Conservation (phyloP, 2,113 vertebrate genomes). For the Phylloscopus trochiloides region DNA sequence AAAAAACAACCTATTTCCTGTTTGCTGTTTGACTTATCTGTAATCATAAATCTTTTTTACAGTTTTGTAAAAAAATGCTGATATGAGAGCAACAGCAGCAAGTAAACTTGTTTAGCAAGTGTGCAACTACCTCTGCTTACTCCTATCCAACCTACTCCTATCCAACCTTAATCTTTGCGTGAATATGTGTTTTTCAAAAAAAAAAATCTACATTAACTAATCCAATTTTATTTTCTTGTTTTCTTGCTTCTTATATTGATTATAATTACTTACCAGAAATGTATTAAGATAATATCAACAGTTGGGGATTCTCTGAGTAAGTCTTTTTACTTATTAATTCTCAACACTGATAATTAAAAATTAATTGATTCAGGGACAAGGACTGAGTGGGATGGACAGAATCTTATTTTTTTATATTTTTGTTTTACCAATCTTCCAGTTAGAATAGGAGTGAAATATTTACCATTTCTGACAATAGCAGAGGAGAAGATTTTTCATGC, state of each 20-base stretch:
- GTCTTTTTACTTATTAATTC: background rate
- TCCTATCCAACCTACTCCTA: background rate
- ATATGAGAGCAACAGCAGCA: background rate
- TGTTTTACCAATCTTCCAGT: background rate
- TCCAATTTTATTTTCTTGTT: background rate
- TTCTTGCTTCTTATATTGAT: background rate
- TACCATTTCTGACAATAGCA: background rate
- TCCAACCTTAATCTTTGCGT: background rate
- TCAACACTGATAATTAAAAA: background rate
- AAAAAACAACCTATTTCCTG: background rate
- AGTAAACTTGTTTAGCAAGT: background rate
- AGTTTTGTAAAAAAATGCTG: background rate
- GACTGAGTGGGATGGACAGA: background rate
- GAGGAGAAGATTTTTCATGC: background rate
- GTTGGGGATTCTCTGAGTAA: background rate
- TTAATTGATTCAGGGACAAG: background rate
- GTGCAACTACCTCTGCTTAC: background rate
- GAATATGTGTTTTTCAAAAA: fast-evolving
- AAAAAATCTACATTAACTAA: background rate
- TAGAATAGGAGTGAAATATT: background rate
- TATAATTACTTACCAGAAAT: background rate
- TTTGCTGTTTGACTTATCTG: background rate
- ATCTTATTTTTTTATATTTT: background rate
- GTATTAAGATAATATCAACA: background rate
- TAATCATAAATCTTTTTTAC: background rate